phyloP scores from a whole-genome alignment of 2,888 invertebrate species.

The Rhamphomyia laevipes region DNA sequence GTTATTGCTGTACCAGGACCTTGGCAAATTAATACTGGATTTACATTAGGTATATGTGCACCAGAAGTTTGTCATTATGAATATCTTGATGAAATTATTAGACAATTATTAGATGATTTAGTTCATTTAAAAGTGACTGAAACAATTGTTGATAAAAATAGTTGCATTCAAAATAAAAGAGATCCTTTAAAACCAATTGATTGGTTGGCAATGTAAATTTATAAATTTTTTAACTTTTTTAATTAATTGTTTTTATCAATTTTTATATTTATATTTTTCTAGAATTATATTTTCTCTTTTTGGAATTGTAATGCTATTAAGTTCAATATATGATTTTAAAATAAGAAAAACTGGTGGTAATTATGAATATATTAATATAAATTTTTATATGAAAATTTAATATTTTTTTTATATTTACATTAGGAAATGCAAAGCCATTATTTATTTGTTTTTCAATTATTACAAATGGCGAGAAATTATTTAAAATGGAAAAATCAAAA shows the following conservation, averaged over 20 bases:
- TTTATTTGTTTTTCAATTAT: conserved; percentile 34
- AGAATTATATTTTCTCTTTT: not conserved
- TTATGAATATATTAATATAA: too few relatives aligned
- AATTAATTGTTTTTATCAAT: not conserved
- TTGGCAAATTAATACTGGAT: too few relatives aligned
- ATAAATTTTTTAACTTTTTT: not conserved
- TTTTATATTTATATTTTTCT: not conserved
- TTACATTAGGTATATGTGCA: not conserved
- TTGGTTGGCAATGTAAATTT: not conserved
- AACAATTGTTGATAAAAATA: not conserved
- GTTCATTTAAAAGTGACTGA: not conserved
- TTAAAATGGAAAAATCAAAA: conserved; percentile 27
- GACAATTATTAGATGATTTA: not conserved
- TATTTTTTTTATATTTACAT: not conserved
- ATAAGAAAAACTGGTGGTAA: not conserved
- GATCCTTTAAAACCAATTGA: not conserved
- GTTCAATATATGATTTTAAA: not conserved
- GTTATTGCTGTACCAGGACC: too few relatives aligned
- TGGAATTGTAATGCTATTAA: not conserved
- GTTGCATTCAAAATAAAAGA: not conserved
- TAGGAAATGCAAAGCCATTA: not conserved
- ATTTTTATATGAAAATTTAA: not conserved
- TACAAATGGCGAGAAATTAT: conserved; percentile 37
- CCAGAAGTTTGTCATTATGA: not conserved
- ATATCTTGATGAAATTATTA: too few relatives aligned